Base-by-base conservation (phyloP, 2,113 vertebrate species). In the Bubo scandiacus region DNA sequence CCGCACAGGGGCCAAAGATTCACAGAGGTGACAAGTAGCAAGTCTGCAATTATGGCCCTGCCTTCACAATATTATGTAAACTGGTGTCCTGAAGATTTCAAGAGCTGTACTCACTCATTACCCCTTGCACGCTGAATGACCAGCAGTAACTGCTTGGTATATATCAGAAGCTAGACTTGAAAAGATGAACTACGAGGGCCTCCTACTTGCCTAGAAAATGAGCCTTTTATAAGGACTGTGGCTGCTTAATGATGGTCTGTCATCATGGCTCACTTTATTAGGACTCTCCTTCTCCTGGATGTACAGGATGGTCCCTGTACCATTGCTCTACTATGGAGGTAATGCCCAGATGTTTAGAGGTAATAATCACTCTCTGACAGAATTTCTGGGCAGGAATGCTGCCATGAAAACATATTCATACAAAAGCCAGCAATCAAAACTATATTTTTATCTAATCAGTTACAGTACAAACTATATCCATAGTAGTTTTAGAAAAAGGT, bases 61-160 rank as follows among this genome's bases (percentile, higher is more conserved):
- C 43, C 22, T 81, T 73, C 59, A 30, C 29, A 32, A 21, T 59
- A 22, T 63, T 72, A 66, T 42, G 5, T 80, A 80, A 62, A n/a
- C 2, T 10, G 26, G 9, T 43, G 27, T 65, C 18, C 54, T 49
- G 72, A 81, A 63, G 32, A 73, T 38, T 67, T 16, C 14, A 43
- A 79, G 72, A 54, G 4, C 21, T 66, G 10, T 18, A 40, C 15
- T 82, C 10, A 14, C 18, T 59, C 3, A 0, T 21, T 70, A 67
- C 17, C 22, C n/a, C 80, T 63, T 25, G 26, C n/a, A 72, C 0
- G 0, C 51, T 36, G n/a, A 85, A 54, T 45, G 25, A 49, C 40
- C 10, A 71, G 63, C 23, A 38, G 32, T 59, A 86, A 59, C 42
- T 57, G 10, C 9, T 8, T 79, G 11, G 8, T 40, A 49, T 2